phyloP scores from a whole-genome alignment of 2,797 vertebrate species.

The Propithecus deckenii region DNA sequence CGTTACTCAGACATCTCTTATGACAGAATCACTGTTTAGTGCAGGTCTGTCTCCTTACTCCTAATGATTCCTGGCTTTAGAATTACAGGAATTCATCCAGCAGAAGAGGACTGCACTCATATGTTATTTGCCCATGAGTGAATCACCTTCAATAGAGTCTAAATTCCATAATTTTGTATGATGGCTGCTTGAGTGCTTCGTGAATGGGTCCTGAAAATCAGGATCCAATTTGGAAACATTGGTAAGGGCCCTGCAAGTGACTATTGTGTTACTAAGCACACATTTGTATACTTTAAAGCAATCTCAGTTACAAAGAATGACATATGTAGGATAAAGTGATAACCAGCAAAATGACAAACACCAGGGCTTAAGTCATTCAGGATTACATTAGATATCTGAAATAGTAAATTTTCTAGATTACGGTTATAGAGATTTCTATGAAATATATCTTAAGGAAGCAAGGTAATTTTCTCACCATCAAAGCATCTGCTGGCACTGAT shows the following conservation, averaged over 20 bases:
- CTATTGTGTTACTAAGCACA: slow-evolving; percentile 6
- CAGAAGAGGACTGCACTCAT: neutral
- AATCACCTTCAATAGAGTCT: slow-evolving; percentile 58
- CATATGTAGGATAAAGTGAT: slow-evolving; percentile 31
- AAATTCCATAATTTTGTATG: slow-evolving; percentile 65
- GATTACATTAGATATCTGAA: slow-evolving; percentile 26
- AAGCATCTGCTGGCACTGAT: neutral
- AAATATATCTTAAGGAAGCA: neutral
- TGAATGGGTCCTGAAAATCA: slow-evolving; percentile 53
- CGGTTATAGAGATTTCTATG: neutral
- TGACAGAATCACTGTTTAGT: neutral
- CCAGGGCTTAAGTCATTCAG: neutral
- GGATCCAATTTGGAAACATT: slow-evolving; percentile 55
- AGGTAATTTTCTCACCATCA: slow-evolving; percentile 7
- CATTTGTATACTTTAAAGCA: slow-evolving; percentile 62
- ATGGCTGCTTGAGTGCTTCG: slow-evolving; percentile 48
- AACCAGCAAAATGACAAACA: slow-evolving; percentile 35
- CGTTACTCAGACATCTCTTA: neutral
- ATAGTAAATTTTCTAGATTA: slow-evolving; percentile 14
- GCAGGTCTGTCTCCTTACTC: slow-evolving; percentile 33
- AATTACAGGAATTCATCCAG: slow-evolving; percentile 46
- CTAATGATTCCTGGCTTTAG: slow-evolving; percentile 25
- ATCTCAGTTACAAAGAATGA: slow-evolving; percentile 54
- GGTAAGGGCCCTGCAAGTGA: slow-evolving; percentile 39
- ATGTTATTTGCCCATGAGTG: slow-evolving; percentile 42